Conservation (phyloP, 1,140 invertebrate genomes). For the Lepidurus arcticus region DNA sequence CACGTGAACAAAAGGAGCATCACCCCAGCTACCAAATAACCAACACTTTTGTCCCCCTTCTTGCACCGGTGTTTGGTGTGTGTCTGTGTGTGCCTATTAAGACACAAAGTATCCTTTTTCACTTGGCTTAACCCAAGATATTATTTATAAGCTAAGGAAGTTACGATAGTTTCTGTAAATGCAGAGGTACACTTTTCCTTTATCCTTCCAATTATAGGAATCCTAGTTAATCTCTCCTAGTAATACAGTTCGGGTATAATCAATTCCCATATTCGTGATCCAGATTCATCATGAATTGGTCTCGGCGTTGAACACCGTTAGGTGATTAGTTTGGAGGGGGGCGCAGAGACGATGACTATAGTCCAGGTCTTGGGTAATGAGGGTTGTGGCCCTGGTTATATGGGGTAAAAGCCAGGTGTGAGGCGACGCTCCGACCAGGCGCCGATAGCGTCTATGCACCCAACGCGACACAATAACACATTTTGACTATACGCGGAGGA, state of each 20-base stretch:
- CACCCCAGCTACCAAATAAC: neutral
- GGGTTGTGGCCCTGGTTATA: neutral
- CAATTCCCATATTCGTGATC: conserved; percentile 15
- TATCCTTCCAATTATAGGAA: conserved; percentile 4
- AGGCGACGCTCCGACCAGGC: conserved; percentile 12
- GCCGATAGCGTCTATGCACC: conserved; percentile 13
- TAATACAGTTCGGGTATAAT: neutral
- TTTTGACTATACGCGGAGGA: neutral
- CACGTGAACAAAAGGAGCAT: conserved; percentile 15
- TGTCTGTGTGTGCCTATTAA: conserved; percentile 4
- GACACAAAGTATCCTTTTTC: neutral
- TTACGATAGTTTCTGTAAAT: neutral
- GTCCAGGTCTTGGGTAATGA: neutral
- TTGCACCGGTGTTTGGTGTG: neutral
- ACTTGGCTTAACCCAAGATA: conserved; percentile 4
- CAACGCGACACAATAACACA: neutral
- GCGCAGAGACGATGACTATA: neutral
- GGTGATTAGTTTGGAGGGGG: conserved; percentile 8
- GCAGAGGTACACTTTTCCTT: neutral
- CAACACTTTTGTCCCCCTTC: neutral
- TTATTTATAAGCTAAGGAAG: neutral
- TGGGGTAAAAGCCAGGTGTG: conserved; percentile 13
- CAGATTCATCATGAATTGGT: conserved; percentile 14
- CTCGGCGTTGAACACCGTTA: neutral
- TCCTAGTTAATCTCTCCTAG: neutral